Percentiles rank a stretch among this genome's conserved stretches.
phyloP scores from a whole-genome alignment of 2,888 invertebrate species.

The Xestia ashworthii region DNA sequence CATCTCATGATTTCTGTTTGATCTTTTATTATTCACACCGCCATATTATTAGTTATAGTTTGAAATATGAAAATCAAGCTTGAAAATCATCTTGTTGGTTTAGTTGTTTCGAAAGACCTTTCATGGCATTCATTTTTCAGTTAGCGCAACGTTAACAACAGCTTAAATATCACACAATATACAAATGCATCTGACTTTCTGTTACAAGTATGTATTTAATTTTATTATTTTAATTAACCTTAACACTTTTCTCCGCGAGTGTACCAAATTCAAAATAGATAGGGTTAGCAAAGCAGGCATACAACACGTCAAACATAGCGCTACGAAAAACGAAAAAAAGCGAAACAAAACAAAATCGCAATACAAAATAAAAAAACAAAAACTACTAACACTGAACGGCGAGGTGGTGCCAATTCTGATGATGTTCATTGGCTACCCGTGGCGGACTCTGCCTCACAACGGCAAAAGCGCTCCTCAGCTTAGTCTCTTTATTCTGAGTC shows the following conservation, averaged over 20 bases:
- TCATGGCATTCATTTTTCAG: not conserved
- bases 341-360: constrained; percentile 67
- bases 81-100: not conserved
- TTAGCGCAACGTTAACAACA: not conserved
- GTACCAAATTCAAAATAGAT: constrained; percentile 12
- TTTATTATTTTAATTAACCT: not conserved
- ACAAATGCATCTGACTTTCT: constrained; percentile 46
- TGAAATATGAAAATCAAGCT: constrained; percentile 30
- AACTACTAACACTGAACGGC: constrained; percentile 92
- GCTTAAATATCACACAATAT: constrained; percentile 3
- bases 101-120: not conserved
- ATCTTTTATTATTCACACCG: constrained; percentile 16
- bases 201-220: too few species aligned
- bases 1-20: not conserved
- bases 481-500: constrained; percentile 85
- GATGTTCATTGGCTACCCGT: constrained; percentile 84
- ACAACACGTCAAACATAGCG: constrained; percentile 47
- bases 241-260: constrained; percentile 29
- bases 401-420: constrained; percentile 91
- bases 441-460: constrained; percentile 92
- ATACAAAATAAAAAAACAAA: constrained; percentile 76
- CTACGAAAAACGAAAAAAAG: constrained; percentile 60
- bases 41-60: constrained; percentile 23
- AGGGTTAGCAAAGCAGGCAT: constrained; percentile 44
- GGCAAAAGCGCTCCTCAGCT: constrained; percentile 92